Evolutionary conservation across 2,888 invertebrate genomes (phyloP), one percentile per base, ranked within the genome.

Genomic region (Heliconius charithonia): DNA sequence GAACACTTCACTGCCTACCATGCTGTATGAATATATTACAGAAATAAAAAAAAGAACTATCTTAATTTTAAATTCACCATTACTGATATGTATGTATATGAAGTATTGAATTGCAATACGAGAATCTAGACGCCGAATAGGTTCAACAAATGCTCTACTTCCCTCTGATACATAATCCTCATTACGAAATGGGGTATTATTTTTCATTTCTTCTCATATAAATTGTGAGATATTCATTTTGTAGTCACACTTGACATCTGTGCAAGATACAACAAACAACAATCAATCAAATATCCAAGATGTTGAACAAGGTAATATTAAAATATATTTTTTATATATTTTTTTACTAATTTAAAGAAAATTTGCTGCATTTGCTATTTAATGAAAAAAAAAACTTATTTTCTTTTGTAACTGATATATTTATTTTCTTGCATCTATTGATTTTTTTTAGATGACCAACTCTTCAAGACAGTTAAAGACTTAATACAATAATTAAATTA

Each of bases 131-230:
- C 80, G 75, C 81, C 82, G 73, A 83, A 83, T 82, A 82, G 81
- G 79, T 84, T 83, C 78, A 83, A 84, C 88, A 86, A 84, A 83
- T 86, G 90, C 89, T 92, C 90, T 86, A 90, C 86, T 92, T 89
- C 86, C 81, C 84, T 85, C 84, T 76, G 90, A 85, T 85, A 92
- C 84, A 75, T 67, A 84, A 94, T 90, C 92, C 83, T 79, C 85
- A 85, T 94, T 94, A 88, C 91, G 89, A 87, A 90, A 88, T 85
- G 75, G 37, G 81, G 90, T 91, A 91, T 94, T 89, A 85, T 86
- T 92, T 94, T 94, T 90, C 93, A 92, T 88, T 89, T 89, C 84
- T 87, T 88, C 87, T 87, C 85, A 92, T 94, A 94, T 94, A 94
- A 93, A 93, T 89, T 90, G 86, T 81, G 82, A 81, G 83, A 83